Percentiles rank a stretch among this genome's conserved stretches.
Conservation (phyloP, 2,797 vertebrate genomes). For the Pangasius krempfi region DNA sequence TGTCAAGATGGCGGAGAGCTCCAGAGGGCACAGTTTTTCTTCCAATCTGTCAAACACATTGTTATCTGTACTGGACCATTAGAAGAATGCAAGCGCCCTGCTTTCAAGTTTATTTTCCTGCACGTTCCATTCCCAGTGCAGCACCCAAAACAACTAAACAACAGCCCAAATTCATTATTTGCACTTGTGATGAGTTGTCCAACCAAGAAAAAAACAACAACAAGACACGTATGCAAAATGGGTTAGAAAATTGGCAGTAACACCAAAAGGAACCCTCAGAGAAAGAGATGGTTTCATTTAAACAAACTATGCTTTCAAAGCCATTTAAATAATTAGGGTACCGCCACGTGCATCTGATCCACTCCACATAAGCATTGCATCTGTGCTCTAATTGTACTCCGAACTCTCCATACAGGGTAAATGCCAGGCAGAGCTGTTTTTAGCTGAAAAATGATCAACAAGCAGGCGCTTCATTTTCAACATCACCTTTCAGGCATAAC, state of each 20-base stretch:
- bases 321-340: background rate
- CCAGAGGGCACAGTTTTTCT: background rate
- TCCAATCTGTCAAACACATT: background rate
- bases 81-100: constrained; percentile 7
- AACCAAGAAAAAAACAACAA: background rate
- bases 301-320: constrained; percentile 12
- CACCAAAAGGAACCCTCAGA: background rate
- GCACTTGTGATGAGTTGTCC: background rate
- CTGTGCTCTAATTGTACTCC: background rate
- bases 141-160: constrained; percentile 16
- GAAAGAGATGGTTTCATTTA: constrained; percentile 10
- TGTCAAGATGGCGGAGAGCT: background rate
- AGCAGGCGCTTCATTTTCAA: background rate
- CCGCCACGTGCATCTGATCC: constrained; percentile 5
- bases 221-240: background rate
- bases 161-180: constrained; percentile 1
- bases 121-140: background rate
- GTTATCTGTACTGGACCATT: background rate
- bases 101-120: background rate
- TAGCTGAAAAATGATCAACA: background rate
- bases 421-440: background rate
- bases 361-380: background rate
- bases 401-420: background rate
- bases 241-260: constrained; percentile 1
- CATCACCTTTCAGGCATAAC: background rate